Base-by-base conservation (phyloP, 1,140 invertebrate genomes). In the Cryptotermes secundus region DNA sequence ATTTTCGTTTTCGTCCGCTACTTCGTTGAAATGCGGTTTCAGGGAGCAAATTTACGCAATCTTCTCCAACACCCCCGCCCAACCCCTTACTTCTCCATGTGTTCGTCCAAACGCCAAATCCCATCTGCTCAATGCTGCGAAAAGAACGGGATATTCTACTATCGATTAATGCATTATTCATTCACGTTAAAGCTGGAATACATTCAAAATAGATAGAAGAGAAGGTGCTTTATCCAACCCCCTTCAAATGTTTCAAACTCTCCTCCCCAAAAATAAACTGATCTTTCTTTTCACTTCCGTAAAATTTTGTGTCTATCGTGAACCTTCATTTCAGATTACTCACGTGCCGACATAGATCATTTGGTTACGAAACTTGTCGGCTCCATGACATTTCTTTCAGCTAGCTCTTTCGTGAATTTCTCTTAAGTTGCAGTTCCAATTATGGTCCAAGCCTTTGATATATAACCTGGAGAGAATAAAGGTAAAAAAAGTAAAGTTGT, bases 91-190 rank as follows among this genome's bases (percentile, higher is more conserved):
- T 49, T 49, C 45, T 19, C 16, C 19, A 22, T 3, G 19, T 19
- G 38, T 9, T 42, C 14, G 3, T 72, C 59, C 9, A 22, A 72
- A 26, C 59, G n/a, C 19, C 53, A 59, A 59, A 72, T 72, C 59
- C 59, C 59, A 9, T 72, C 59, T 31, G 9, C 59, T 72, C 59
- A 72, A 72, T 72, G n/a, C 59, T 14, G 59, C 31, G 59, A 72
- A 16, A n/a, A 16, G 59, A 31, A n/a, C n/a, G 31, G 10, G n/a
- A 0, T 72, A n/a, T 72, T 72, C 59, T 31, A 31, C 26, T n/a
- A 16, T 72, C 59, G 59, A 72, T 72, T 72, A 72, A 72, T 72
- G 59, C 59, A 72, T 72, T 72, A 72, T 72, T 72, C 59, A 72
- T 72, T 72, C 26, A n/a, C 59, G 59, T 72, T 72, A n/a, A 31